These are phyloP conservation scores for Rhagologus leucostigma DNA, from an alignment of 2,113 vertebrate genomes.

Conservation along the genomic window DNA sequence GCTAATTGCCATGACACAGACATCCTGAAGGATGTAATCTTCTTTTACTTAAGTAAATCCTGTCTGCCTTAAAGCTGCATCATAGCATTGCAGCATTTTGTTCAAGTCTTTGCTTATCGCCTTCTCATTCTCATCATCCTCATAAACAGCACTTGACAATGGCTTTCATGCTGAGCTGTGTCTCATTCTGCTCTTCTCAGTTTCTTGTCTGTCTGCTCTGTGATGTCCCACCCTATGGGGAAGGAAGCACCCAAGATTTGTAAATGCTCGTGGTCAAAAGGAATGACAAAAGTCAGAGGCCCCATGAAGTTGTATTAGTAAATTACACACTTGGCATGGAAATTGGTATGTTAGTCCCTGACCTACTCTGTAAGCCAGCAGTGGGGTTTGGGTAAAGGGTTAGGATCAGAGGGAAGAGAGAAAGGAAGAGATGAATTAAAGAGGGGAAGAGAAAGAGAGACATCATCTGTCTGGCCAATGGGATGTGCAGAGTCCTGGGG, in stretches of 20 bases:
- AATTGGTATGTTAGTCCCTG: neutral
- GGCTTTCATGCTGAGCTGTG: neutral
- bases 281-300: neutral
- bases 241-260: neutral
- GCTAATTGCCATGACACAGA: neutral
- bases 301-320: neutral
- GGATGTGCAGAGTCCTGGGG: neutral
- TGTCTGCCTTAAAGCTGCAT: neutral
- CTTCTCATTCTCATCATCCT: neutral
- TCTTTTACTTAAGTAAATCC: neutral
- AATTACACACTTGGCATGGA: neutral
- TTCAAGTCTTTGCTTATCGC: neutral
- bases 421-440: neutral
- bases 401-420: neutral
- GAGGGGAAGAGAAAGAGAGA: neutral
- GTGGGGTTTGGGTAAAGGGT: neutral
- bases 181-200: neutral
- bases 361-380: neutral
- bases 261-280: accelerated
- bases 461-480: no score
- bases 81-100: neutral
- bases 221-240: neutral
- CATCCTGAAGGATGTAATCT: neutral
- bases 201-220: neutral
- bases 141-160: neutral